These are phyloP conservation scores for Plebejus argus DNA, from an alignment of 2,888 invertebrate genomes.

Conservation along the genomic window DNA sequence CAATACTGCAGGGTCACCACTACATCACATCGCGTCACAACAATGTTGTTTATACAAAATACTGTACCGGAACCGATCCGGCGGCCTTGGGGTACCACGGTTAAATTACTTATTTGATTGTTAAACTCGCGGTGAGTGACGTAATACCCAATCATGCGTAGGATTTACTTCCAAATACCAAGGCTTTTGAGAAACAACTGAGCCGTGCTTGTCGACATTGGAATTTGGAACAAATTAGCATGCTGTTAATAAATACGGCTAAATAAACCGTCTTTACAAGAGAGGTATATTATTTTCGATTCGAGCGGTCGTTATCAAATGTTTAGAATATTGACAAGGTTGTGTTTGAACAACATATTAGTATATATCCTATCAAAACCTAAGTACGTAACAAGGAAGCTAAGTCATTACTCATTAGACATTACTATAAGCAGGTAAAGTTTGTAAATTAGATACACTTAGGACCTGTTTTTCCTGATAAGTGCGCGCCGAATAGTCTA, in stretches of 20 bases:
- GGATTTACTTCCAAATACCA: neutral
- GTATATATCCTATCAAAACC: neutral
- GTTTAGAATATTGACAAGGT: neutral
- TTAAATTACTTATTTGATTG: conserved; percentile 22
- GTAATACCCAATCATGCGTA: conserved; percentile 1
- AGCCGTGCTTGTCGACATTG: neutral
- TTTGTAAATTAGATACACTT: too few species aligned
- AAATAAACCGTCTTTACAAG: neutral
- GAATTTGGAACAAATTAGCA: neutral
- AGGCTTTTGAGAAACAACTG: conserved; percentile 2
- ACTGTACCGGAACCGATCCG: conserved; percentile 5
- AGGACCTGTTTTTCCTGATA: too few species aligned
- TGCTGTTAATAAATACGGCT: neutral
- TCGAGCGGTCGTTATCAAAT: neutral
- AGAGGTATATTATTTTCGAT: neutral
- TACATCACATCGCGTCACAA: neutral
- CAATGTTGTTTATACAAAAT: conserved; percentile 7
- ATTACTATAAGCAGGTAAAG: too few species aligned
- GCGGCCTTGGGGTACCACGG: neutral
- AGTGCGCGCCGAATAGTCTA: too few species aligned
- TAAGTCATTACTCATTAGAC: neutral
- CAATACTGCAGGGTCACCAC: neutral
- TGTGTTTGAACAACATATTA: neutral
- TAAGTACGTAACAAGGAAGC: neutral
- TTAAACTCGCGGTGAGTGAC: neutral